Base-by-base conservation (phyloP, 2,797 vertebrate species). In the Gouania willdenowi region DNA sequence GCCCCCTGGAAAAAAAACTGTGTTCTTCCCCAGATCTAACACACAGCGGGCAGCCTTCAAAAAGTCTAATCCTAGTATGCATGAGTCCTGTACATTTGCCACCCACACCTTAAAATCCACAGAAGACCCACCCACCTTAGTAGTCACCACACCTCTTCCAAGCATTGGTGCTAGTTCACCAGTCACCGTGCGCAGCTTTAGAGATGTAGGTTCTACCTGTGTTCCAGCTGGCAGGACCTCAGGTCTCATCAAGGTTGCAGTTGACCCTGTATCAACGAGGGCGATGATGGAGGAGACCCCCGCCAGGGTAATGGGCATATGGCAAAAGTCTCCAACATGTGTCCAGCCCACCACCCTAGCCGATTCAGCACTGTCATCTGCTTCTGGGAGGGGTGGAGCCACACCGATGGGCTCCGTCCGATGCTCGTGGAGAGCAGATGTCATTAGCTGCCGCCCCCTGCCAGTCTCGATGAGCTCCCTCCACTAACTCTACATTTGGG, bases 61-160 rank as follows among this genome's bases (percentile, higher is more conserved):
- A 14, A 38, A 38, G 20, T 38, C 44, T 14, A 48, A 18, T 3
- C 26, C 34, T 4, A 38, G 25, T 17, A 48, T 48, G 2, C 27
- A 48, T 4, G 27, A 22, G 16, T 42, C 39, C 3, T 34, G 11
- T 2, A 40, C 25, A 1, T 7, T 37, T 14, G 26, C 25, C 4
- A 28, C 26, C 17, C 37, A 40, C 11, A 28, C 26, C 8, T 11
- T 18, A 3, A 20, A 18, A 37, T 12, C 27, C 10, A 21, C 8
- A 11, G 24, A 8, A 7, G 8, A 7, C 6, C 16, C 24, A 3
- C 7, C 25, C 8, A 21, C 19, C n/a, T 4, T 5, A 12, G 41
- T 6, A 15, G 38, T 13, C 9, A 28, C 4, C 13, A 6, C 5
- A 3, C 17, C 24, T 7, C 11, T 27, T 4, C 36, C 24, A 4